Evolutionary conservation across 2,797 vertebrate species (phyloP), one percentile per base, ranked within the genome.

Genomic region (Pangasius larnaudii): DNA sequence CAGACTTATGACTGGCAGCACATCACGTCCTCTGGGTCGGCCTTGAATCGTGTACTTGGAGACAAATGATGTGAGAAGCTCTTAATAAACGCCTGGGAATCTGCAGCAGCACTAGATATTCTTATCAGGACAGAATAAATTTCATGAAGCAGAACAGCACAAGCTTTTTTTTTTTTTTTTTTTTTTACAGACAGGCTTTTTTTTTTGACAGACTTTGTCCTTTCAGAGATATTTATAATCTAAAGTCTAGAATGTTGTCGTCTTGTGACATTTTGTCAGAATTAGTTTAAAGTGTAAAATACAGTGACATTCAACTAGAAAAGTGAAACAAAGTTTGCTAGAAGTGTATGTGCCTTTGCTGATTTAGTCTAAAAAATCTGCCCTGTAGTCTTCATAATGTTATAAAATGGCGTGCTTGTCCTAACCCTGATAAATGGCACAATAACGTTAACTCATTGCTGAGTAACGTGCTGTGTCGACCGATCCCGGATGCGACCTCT

Each of bases 41-140:
- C 88, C 92, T 93, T 88, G 94, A 95, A 93, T 94, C 93, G 93
- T 91, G 88, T 94, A 93, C 94, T 94, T 86, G 65, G 94, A 92
- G 95, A 95, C 90, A 53, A 53, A 93, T 93, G 89, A 92, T 92
- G 79, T 89, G 90, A 93, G 90, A 92, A 88, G 89, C 49, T 88
- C 90, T 89, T 90, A 85, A 89, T 74, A 87, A 88, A 88, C 75
- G 30, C 74, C 56, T 6, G 87, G 86, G 49, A n/a, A n/a, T 59
- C 22, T 71, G 72, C 22, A 46, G 33, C 69, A 53, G 58, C 51
- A 53, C 36, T 5, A 46, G 71, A 51, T 79, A 65, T 84, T 84
- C 65, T 77, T 77, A 56, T 42, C 49, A 46, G 82, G 33, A 75
- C 42, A 19, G 39, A 77, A 46, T 61, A 65, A 5, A 75, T 75